Percentiles rank a stretch among this genome's conserved stretches.
Conservation (phyloP, 2,113 vertebrate genomes). For the Empidonax alnorum region DNA sequence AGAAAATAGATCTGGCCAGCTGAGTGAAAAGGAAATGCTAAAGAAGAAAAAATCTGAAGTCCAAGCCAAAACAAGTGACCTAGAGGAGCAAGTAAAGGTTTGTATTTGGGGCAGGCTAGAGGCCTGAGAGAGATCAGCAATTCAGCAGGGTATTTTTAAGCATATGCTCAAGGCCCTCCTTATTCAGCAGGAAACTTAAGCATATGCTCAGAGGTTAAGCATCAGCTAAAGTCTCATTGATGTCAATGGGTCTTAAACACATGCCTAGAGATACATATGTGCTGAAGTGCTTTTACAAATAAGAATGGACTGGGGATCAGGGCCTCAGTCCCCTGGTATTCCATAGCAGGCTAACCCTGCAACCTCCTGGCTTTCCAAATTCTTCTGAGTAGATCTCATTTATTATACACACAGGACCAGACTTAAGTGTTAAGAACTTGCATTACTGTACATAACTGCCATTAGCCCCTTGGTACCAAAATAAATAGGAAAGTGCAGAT, state of each 20-base stretch:
- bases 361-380: constrained; percentile 69
- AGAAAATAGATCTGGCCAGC: constrained; percentile 62
- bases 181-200: constrained; percentile 61
- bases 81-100: constrained; percentile 21
- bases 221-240: constrained; percentile 68
- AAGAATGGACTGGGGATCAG: constrained; percentile 63
- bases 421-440: constrained; percentile 38
- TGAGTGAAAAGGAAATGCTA: constrained; percentile 67
- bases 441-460: constrained; percentile 28
- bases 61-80: constrained; percentile 56
- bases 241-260: constrained; percentile 69
- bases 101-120: constrained; percentile 3
- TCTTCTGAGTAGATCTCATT: constrained; percentile 65
- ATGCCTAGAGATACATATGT: constrained; percentile 66
- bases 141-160: constrained; percentile 69
- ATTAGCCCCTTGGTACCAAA: constrained; percentile 15
- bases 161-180: constrained; percentile 50
- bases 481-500: not conserved
- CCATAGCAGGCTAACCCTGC: constrained; percentile 61
- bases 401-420: constrained; percentile 56
- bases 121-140: constrained; percentile 37
- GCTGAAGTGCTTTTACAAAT: constrained; percentile 68
- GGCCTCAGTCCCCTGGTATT: constrained; percentile 59
- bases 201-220: constrained; percentile 67
- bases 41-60: constrained; percentile 48